Evolutionary conservation across 2,888 invertebrate species (phyloP), one percentile per base, ranked within the genome.

Genomic region (Teleogryllus oceanicus): DNA sequence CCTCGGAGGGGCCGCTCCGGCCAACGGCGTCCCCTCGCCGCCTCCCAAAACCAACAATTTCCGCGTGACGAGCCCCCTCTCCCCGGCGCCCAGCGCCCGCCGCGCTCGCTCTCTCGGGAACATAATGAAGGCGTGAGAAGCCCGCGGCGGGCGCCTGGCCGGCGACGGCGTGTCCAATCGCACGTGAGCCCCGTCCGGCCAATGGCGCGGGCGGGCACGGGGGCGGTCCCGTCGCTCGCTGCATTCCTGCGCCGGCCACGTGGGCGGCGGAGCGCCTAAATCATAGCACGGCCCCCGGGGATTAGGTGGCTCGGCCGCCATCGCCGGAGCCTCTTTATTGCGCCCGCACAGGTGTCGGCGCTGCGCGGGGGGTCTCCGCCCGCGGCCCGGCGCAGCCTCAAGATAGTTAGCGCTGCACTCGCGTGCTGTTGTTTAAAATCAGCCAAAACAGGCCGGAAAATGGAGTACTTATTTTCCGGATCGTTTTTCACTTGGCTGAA

Each of bases 231-330:
- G 24, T 3, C 24, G 24, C 62, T 11, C 62, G 16, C 62, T 18
- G 16, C 62, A 13, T n/a, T n/a, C 16, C 62, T 62, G 62, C 16
- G 4, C 4, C 62, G 62, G n/a, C 62, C 62, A 62, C 62, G 62
- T 62, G 62, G 62, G 62, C 62, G 62, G 62, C 62, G 62, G 62
- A 62, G 62, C 62, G 62, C n/a, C 62, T 62, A 62, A 62, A 62
- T 62, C 62, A 62, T 62, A 62, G 62, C 62, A 62, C 62, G 62
- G 62, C 62, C 62, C 62, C 62, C n/a, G 62, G 62, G n/a, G 16
- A 62, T 62, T 62, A 62, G 62, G 11, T 62, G 62, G 16, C n/a
- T 62, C 16, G 5, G 62, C 62, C n/a, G 62, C 62, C n/a, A n/a
- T 18, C n/a, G 62, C 62, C 8, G 13, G 13, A 62, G 62, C 62